A percentile compares a stretch with the other conserved stretches of the same genome.
These are phyloP conservation scores for Zaprionus inermis DNA, from an alignment of 1,140 invertebrate species.

Conservation along the genomic window DNA sequence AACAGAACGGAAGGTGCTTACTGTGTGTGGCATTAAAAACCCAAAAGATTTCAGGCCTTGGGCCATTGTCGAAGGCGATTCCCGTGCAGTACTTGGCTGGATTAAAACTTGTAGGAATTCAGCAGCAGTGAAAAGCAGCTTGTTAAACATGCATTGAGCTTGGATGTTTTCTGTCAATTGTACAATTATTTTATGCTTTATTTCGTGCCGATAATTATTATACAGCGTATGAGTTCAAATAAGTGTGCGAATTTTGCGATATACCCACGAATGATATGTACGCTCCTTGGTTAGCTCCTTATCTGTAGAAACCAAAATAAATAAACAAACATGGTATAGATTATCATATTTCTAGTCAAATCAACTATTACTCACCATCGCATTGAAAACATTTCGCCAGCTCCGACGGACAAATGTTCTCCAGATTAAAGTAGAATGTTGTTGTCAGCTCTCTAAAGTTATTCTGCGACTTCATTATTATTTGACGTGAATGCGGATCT, in stretches of 20 bases:
- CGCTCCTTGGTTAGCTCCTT: slow-evolving; percentile 71
- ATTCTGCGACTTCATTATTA: slow-evolving; percentile 71
- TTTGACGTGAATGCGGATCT: slow-evolving; percentile 69
- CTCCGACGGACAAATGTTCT: slow-evolving; percentile 76
- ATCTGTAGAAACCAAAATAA: slow-evolving; percentile 37
- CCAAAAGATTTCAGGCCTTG: slow-evolving; percentile 61
- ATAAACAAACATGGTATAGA: background rate
- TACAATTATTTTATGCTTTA: slow-evolving; percentile 25
- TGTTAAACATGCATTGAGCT: slow-evolving; percentile 53
- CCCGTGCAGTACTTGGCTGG: slow-evolving; percentile 24
- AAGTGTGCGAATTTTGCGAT: slow-evolving; percentile 70
- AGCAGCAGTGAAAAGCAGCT: slow-evolving; percentile 45
- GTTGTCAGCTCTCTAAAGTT: slow-evolving; percentile 68
- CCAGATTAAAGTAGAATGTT: slow-evolving; percentile 74
- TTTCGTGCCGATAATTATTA: slow-evolving; percentile 9
- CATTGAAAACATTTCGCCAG: slow-evolving; percentile 64
- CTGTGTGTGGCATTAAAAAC: slow-evolving; percentile 19
- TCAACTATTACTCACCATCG: slow-evolving; percentile 53
- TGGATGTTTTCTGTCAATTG: slow-evolving; percentile 7
- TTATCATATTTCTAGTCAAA: background rate
- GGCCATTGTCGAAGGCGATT: slow-evolving; percentile 34
- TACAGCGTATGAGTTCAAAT: slow-evolving; percentile 40
- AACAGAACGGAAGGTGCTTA: slow-evolving; percentile 40
- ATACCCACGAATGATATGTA: slow-evolving; percentile 73
- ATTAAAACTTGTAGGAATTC: slow-evolving; percentile 77